Evolutionary conservation across 2,888 invertebrate genomes (phyloP), one percentile per base, ranked within the genome.

Genomic region (Lasius fuliginosus): DNA sequence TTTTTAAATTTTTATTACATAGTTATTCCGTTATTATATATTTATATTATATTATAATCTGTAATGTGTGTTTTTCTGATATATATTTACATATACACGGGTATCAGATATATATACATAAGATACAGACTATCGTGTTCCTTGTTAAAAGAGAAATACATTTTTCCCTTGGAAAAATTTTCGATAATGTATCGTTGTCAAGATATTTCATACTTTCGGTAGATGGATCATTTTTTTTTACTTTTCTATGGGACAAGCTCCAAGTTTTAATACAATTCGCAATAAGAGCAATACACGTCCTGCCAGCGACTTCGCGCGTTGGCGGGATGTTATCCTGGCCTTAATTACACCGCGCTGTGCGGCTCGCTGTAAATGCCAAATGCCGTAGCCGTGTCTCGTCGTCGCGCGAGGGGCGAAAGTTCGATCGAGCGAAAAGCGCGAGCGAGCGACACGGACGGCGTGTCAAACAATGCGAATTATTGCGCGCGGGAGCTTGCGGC

Each of bases 401-500:
- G 53, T 15, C 53, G 58, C 33, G 56, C 15, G 27, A 40, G 15
- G 5, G 3, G 73, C 30, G 4, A 42, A 42, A 4, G 40, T 27
- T 62, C 56, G 27, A 30, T 46, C 58, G 42, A 6, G 71, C 30
- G 53, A 42, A 42, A 58, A 42, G 56, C 9, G 27, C 11, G 42
- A 46, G n/a, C n/a, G 49, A 53, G 46, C 46, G 15, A 46, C 12
- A 23, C 23, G 58, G 23, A 27, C 64, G 65, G 15, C 42, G 53
- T 33, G 69, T 8, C 58, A 49, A 67, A 77, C 77, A 77, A 77
- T 27, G 77, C 56, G 42, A 77, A 77, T 58, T 77, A 56, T 30
- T 42, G 69, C 53, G 3, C 69, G 42, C 56, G 15, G n/a, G 15
- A 9, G 76, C 9, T n/a, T 9, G n/a, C 30, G 30, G 36, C 33